Conservation (phyloP, 1,140 invertebrate species). For the Venturia canescens region DNA sequence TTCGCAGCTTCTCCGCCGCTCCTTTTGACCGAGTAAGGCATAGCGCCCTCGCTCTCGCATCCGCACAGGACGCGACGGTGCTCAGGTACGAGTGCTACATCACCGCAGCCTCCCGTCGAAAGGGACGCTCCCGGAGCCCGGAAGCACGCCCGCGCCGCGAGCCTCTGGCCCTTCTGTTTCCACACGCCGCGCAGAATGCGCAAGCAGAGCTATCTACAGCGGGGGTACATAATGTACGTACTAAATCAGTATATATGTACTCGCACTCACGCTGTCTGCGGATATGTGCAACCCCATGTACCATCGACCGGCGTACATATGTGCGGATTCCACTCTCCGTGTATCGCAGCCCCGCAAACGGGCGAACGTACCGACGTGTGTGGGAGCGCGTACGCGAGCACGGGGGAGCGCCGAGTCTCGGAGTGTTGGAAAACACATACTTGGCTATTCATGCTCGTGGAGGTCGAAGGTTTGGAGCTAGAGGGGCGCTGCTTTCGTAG, state of each 20-base stretch:
- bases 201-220: neutral
- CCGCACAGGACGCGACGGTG: neutral
- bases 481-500: too few relatives aligned
- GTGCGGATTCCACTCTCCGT: neutral
- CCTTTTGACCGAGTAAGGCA: slow-evolving; percentile 17
- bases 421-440: too few relatives aligned
- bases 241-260: slow-evolving; percentile 13
- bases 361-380: too few relatives aligned
- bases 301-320: neutral
- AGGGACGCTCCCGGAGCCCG: neutral
- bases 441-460: too few relatives aligned
- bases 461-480: too few relatives aligned
- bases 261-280: neutral
- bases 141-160: neutral
- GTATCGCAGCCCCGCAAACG: too few relatives aligned
- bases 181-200: neutral
- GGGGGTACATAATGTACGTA: neutral
- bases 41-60: neutral
- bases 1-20: slow-evolving; percentile 9
- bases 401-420: too few relatives aligned
- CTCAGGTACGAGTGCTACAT: neutral
- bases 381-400: too few relatives aligned
- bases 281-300: slow-evolving; percentile 9
- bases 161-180: neutral
- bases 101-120: neutral